These are phyloP conservation scores for Charina bottae DNA, from an alignment of 2,113 vertebrate species.

Conservation along the genomic window DNA sequence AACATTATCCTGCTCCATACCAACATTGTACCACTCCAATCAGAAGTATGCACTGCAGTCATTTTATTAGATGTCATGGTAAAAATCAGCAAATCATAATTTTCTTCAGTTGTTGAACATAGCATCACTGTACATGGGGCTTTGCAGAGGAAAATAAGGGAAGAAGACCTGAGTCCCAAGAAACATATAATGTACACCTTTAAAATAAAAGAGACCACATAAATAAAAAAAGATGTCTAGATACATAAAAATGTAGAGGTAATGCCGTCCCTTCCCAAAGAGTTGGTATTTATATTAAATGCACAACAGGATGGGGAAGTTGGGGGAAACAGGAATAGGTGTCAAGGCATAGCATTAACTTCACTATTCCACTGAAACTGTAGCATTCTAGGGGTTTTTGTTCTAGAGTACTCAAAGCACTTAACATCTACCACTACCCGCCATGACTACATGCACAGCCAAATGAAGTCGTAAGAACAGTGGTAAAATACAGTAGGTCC, in stretches of 20 bases:
- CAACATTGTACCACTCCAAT: not conserved
- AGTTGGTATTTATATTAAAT: not conserved
- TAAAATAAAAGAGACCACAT: not conserved
- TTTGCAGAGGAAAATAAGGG: not conserved
- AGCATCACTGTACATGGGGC: not conserved
- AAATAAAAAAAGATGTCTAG: not conserved
- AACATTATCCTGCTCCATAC: not conserved
- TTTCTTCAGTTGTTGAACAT: not conserved
- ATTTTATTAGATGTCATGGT: not conserved
- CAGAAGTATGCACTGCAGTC: not conserved
- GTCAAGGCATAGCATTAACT: not conserved
- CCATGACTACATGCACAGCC: not conserved
- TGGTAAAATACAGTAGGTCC: not conserved
- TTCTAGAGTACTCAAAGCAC: not conserved
- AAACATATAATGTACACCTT: not conserved
- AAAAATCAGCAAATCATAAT: not conserved
- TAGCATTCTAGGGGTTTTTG: not conserved
- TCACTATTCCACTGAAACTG: not conserved
- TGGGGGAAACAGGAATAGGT: not conserved
- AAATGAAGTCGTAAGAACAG: not conserved
- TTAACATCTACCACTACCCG: not conserved
- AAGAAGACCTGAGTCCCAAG: not conserved
- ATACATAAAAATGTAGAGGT: not conserved
- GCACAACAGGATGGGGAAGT: not conserved
- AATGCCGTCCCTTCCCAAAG: not conserved